Evolutionary conservation across 1,140 invertebrate species (phyloP).

Genomic region (Drosophila azteca): DNA sequence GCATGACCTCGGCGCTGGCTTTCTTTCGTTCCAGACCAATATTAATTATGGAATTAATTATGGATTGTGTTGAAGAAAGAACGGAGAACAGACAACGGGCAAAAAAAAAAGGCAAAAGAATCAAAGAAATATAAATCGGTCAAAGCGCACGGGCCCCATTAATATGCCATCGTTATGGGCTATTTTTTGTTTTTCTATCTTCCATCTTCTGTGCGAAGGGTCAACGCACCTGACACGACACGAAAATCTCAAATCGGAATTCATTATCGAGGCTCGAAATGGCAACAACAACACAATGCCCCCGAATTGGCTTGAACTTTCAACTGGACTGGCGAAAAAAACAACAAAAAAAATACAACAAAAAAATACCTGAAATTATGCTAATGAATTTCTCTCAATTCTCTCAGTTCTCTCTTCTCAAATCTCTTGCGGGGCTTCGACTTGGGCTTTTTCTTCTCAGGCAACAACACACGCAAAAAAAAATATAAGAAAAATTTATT

Average conservation of each 20-base stretch:
- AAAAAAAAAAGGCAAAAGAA: background rate
- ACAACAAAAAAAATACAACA: constrained; percentile 3
- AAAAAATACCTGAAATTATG: constrained; percentile 9
- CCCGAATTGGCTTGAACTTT: constrained; percentile 36
- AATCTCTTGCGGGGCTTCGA: constrained; percentile 1
- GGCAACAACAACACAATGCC: background rate
- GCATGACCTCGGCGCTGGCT: constrained; percentile 5
- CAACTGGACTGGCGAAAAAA: constrained; percentile 37
- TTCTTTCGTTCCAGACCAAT: constrained; percentile 16
- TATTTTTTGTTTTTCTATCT: background rate
- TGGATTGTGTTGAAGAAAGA: too few species aligned
- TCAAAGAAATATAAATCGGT: constrained; percentile 49
- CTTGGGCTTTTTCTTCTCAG: constrained; percentile 12
- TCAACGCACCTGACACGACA: constrained; percentile 24
- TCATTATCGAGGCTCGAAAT: background rate
- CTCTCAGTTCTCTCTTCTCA: constrained; percentile 11
- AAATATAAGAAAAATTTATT: constrained; percentile 72
- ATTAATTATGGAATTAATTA: constrained; percentile 26
- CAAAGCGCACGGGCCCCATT: constrained; percentile 60
- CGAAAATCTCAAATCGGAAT: too few species aligned
- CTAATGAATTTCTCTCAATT: constrained; percentile 12
- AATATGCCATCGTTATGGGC: constrained; percentile 26
- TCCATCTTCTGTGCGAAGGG: constrained; percentile 4
- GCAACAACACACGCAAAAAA: constrained; percentile 61
- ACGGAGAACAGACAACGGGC: too few species aligned